A percentile compares a stretch with the other conserved stretches of the same genome.
Evolutionary conservation across 1,140 invertebrate species (phyloP).

Genomic region (Brachionus sp.): DNA sequence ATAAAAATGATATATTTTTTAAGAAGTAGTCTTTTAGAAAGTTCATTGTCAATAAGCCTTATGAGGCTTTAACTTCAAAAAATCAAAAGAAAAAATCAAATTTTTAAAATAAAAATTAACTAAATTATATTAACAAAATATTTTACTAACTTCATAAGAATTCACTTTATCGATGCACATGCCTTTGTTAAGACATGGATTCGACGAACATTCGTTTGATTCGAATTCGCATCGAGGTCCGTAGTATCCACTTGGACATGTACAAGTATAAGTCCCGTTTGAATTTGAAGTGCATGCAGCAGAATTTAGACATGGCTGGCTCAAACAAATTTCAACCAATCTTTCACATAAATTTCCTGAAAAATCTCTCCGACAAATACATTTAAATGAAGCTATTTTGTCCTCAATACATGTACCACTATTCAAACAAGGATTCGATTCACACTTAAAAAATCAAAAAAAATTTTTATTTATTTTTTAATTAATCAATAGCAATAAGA

Average conservation of each 20-base stretch:
- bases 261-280: slow-evolving; percentile 63
- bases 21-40: too few relatives aligned
- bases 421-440: slow-evolving; percentile 50
- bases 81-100: too few relatives aligned
- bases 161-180: slow-evolving; percentile 29
- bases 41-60: too few relatives aligned
- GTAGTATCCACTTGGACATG: slow-evolving; percentile 82
- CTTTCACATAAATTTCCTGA: slow-evolving; percentile 9
- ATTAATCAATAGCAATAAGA: too few relatives aligned
- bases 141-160: slow-evolving; percentile 52
- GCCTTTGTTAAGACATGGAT: slow-evolving; percentile 44
- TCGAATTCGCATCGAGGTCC: slow-evolving; percentile 84
- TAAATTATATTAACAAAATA: background rate
- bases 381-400: slow-evolving; percentile 50
- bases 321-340: background rate
- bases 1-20: too few relatives aligned
- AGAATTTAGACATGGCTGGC: slow-evolving; percentile 49
- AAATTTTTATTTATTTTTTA: slow-evolving; percentile 79
- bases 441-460: slow-evolving; percentile 68
- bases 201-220: slow-evolving; percentile 8
- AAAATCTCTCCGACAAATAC: background rate
- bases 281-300: slow-evolving; percentile 47
- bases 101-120: background rate
- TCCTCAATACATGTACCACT: slow-evolving; percentile 51
- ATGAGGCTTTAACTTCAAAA: too few relatives aligned